Evolutionary conservation across 2,888 invertebrate species (phyloP), one percentile per base, ranked within the genome.

Genomic region (Mystacides longicornis): DNA sequence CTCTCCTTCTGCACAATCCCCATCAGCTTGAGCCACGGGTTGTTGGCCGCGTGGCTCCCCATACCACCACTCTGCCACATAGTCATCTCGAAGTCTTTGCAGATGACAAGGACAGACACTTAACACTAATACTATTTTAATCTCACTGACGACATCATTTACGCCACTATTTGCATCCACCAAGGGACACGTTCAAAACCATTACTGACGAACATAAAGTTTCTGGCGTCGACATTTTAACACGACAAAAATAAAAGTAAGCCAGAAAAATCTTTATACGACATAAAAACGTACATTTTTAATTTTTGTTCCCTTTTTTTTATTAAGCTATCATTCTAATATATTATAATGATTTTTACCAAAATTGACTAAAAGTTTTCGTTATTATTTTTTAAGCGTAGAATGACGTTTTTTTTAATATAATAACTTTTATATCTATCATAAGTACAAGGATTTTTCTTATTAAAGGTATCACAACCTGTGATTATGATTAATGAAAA

Each of bases 21-120:
- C 87, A 87, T 87, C 64, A 87, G 74, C 71, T 87, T 87, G 83
- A 87, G 85, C 87, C 87, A 87, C 67, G 87, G 86, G 73, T 87
- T 87, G 79, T 86, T 86, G 69, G 81, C 80, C 67, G 80, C 82
- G 71, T 85, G 85, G 75, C 82, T 82, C 69, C 85, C 84, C 78
- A 85, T 85, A 73, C 85, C 85, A 62, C 76, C 74, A 74, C 85
- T 85, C 77, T 86, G 86, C 86, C 86, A 86, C 86, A 86, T 86
- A 75, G 82, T 81, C 80, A 81, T 81, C 68, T 67, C 73, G 73
- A 45, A 42, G 37, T 43, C 45, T 23, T 37, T 51, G 45, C 55
- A 22, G 37, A 37, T 37, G 37, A 37, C 37, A 37, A 37, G 14
- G 37, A 37, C 37, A 37, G 37, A 37, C 37, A 37, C 37, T 37